Evolutionary conservation across 2,888 invertebrate species (phyloP).

Genomic region (Pachliopta kotzebuea): DNA sequence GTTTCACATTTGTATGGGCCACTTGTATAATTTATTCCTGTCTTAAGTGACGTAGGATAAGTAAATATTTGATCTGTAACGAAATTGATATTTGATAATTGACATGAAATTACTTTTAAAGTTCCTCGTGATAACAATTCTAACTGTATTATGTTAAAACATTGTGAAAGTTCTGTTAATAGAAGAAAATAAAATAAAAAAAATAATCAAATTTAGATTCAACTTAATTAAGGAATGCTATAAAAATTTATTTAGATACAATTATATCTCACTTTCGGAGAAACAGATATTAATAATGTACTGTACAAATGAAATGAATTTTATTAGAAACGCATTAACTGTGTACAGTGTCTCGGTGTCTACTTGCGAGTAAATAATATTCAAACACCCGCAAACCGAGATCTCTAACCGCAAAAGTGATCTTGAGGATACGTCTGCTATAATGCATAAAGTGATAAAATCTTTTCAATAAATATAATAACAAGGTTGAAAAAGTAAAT

Average conservation of each 20-base stretch:
- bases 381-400: conserved; percentile 30
- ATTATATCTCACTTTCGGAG: background rate
- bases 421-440: conserved; percentile 25
- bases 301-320: background rate
- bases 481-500: background rate
- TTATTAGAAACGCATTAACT: background rate
- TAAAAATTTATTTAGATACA: background rate
- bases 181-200: no score
- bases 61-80: no score
- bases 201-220: no score
- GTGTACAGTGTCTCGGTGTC: conserved; percentile 1
- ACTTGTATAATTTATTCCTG: no score
- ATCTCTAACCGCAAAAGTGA: conserved; percentile 29
- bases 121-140: no score
- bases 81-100: no score
- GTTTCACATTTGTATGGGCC: no score
- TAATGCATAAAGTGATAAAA: conserved; percentile 13
- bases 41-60: no score
- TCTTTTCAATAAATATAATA: background rate
- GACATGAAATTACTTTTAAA: no score
- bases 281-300: background rate
- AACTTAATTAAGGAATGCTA: background rate
- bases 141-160: no score
- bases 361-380: conserved; percentile 22
- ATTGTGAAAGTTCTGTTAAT: no score